These are phyloP conservation scores for Apamea crenata DNA, from an alignment of 2,888 invertebrate genomes.

Conservation along the genomic window DNA sequence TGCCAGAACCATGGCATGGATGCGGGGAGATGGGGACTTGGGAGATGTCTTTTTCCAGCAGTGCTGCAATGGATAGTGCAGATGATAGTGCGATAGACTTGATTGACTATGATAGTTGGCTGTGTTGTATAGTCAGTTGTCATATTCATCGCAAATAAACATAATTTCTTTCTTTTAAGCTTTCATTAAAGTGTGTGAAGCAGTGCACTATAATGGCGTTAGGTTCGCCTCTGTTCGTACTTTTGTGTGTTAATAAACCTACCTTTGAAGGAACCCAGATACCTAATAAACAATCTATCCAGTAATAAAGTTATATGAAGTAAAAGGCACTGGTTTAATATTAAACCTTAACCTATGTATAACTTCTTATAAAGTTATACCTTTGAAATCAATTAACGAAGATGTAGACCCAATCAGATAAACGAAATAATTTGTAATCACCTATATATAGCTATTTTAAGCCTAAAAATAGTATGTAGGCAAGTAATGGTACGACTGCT, in stretches of 20 bases:
- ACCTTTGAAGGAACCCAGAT: background rate
- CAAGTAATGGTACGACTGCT: constrained; percentile 1
- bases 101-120: background rate
- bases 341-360: background rate
- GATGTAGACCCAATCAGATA: constrained; percentile 21
- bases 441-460: background rate
- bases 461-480: background rate
- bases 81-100: background rate
- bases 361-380: background rate
- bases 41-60: background rate
- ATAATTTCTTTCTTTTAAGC: background rate
- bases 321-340: background rate
- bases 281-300: background rate
- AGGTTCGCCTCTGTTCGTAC: background rate
- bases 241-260: background rate
- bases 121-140: background rate
- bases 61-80: background rate
- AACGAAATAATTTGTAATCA: background rate
- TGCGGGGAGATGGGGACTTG: background rate
- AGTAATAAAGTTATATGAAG: background rate
- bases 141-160: too few relatives aligned
- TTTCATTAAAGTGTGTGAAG: background rate
- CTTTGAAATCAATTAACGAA: constrained; percentile 16
- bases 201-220: background rate
- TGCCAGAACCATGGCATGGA: background rate